phyloP scores from a whole-genome alignment of 1,140 invertebrate species.

The Pogonus chalceus region DNA sequence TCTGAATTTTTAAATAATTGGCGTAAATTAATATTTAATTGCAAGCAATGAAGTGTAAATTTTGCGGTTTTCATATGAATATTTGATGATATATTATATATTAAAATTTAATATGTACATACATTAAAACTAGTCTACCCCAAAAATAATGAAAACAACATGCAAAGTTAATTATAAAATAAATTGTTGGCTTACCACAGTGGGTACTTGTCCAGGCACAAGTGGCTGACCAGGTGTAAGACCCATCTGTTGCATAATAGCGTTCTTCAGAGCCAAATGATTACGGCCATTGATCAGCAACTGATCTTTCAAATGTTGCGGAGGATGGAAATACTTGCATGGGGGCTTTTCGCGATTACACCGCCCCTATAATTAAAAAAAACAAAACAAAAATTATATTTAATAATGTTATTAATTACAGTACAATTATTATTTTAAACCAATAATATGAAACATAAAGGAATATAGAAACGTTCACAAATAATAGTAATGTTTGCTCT shows the following conservation, averaged over 20 bases:
- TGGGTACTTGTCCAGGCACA: conserved; percentile 79
- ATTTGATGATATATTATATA: neutral
- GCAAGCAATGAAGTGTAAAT: too few species aligned
- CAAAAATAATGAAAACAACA: neutral
- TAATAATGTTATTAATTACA: too few species aligned
- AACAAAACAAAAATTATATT: conserved; percentile 12
- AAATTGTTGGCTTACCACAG: conserved; percentile 89
- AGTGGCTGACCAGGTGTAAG: conserved; percentile 75
- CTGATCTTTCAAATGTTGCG: conserved; percentile 99
- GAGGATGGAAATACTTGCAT: conserved; percentile 99
- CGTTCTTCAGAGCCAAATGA: conserved; percentile 96
- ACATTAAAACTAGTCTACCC: neutral
- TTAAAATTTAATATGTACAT: conserved; percentile 7
- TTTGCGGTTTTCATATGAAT: too few species aligned
- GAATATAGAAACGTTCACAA: too few species aligned
- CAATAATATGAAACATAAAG: too few species aligned
- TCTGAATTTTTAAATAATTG: too few species aligned
- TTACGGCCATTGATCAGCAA: conserved; percentile 98
- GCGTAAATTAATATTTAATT: too few species aligned
- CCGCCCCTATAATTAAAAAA: conserved; percentile 73
- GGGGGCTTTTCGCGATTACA: conserved; percentile 99
- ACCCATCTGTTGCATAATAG: conserved; percentile 92
- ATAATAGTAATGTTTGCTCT: too few species aligned
- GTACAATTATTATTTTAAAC: too few species aligned
- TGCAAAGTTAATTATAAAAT: too few species aligned